phyloP scores from a whole-genome alignment of 2,888 invertebrate genomes.

The Chymomyza amoena region DNA sequence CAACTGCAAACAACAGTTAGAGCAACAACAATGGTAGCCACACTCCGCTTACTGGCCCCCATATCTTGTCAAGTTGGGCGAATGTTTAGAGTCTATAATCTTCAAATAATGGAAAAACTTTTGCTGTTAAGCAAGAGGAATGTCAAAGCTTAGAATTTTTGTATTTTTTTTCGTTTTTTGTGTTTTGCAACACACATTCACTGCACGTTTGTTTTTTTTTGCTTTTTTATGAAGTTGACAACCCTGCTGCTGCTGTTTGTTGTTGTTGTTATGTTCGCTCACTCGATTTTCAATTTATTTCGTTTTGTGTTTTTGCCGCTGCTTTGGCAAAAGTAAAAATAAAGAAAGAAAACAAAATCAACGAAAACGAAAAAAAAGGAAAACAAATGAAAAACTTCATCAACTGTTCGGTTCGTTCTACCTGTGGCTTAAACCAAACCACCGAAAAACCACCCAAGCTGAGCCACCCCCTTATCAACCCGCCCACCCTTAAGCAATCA shows the following conservation, averaged over 20 bases:
- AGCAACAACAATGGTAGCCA: constrained; percentile 17
- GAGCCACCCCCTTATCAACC: constrained; percentile 7
- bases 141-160: constrained; percentile 67
- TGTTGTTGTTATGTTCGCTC: constrained; percentile 36
- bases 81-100: constrained; percentile 76
- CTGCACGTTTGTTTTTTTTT: constrained; percentile 27
- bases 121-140: constrained; percentile 75
- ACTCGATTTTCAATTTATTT: constrained; percentile 70
- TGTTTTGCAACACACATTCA: constrained; percentile 43
- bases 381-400: constrained; percentile 55
- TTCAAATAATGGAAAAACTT: constrained; percentile 77
- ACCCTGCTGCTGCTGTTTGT: constrained; percentile 25
- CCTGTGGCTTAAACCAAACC: constrained; percentile 60
- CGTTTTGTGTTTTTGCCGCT: constrained; percentile 37
- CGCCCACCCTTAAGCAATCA: constrained; percentile 41
- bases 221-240: constrained; percentile 57
- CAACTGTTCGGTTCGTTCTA: constrained; percentile 62
- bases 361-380: not conserved
- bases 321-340: not conserved
- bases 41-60: constrained; percentile 29
- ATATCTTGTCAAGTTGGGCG: constrained; percentile 55
- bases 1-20: constrained; percentile 31
- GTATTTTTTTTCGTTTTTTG: constrained; percentile 18
- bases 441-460: not conserved
- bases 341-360: not conserved